Base-by-base conservation (phyloP, 2,113 vertebrate species). In the Callorhinus ursinus region DNA sequence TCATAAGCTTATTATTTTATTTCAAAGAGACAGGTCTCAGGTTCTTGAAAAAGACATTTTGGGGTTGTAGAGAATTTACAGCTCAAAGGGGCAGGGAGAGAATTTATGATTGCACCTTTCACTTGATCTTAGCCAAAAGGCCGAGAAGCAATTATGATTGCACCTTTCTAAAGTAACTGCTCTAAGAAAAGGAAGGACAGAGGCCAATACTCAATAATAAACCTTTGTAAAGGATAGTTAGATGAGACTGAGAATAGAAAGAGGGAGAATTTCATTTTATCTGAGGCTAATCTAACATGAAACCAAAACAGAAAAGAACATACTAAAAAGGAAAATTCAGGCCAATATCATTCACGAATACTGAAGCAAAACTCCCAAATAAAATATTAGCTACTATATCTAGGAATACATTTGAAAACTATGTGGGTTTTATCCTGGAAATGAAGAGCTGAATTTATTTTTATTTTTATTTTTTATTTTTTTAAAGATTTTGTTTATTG, bases 371-470 rank as follows among this genome's bases (percentile, higher is more conserved):
- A 61, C 12, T 90, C 5, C 31, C 59, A n/a, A 86, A 86, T 24
- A 88, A 95, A 95, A 90, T 79, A 90, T 61, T 82, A 85, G 65
- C 53, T 92, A 67, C 21, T 79, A 2, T 90, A 74, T 69, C 15
- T 31, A 89, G 19, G 12, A 91, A 87, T 83, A 80, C 5, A 76
- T 87, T 94, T 92, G 63, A 90, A 96, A 96, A 83, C 33, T 39
- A 59, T 71, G 7, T 83, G 65, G 5, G 18, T 72, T 83, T 96
- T 90, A 57, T 83, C 19, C 55, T 67, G 31, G 49, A 36, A 96
- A 83, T 51, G 26, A 46, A 92, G 69, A 74, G 14, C 8, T 84
- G 5, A 31, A n/a, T 94, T 96, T 87, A 90, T 65, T 65, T 65
- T 65, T 65, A 33, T 63, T 63, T 63, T 12, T 61, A 26, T 63